Conservation (phyloP, 2,113 vertebrate species). For the Laticauda laticaudata region DNA sequence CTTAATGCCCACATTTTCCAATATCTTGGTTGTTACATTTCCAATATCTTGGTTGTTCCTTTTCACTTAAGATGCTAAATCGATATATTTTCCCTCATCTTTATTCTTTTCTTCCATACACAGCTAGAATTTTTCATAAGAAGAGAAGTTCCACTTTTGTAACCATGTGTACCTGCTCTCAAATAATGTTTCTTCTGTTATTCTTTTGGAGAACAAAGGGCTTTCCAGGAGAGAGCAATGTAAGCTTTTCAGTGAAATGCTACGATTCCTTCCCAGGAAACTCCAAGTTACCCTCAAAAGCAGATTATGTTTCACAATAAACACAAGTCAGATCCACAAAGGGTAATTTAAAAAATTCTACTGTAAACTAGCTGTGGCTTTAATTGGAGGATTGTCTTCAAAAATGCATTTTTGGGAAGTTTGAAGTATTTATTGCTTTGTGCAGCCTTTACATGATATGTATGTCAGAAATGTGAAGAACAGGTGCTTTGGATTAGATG, state of each 20-base stretch:
- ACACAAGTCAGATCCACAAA: background rate
- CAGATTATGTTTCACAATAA: slow-evolving; percentile 18
- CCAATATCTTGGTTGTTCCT: background rate
- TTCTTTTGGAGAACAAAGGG: background rate
- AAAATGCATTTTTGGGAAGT: background rate
- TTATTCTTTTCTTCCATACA: background rate
- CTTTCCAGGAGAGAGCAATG: background rate
- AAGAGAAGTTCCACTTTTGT: background rate
- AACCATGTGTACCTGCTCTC: background rate
- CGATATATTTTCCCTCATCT: background rate
- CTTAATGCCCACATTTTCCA: background rate
- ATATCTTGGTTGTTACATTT: background rate
- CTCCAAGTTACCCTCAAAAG: slow-evolving; percentile 9
- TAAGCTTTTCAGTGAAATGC: background rate
- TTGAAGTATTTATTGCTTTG: background rate
- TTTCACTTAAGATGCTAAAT: background rate
- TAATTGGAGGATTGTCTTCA: background rate
- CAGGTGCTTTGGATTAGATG: background rate
- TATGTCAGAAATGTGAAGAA: background rate
- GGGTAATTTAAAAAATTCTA: background rate
- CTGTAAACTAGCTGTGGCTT: background rate
- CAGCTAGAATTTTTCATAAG: background rate
- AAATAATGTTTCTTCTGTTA: background rate
- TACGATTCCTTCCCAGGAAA: slow-evolving; percentile 19
- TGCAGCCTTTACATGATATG: background rate